Conservation (phyloP, 1,140 invertebrate species). For the Parapsyche elsis region DNA sequence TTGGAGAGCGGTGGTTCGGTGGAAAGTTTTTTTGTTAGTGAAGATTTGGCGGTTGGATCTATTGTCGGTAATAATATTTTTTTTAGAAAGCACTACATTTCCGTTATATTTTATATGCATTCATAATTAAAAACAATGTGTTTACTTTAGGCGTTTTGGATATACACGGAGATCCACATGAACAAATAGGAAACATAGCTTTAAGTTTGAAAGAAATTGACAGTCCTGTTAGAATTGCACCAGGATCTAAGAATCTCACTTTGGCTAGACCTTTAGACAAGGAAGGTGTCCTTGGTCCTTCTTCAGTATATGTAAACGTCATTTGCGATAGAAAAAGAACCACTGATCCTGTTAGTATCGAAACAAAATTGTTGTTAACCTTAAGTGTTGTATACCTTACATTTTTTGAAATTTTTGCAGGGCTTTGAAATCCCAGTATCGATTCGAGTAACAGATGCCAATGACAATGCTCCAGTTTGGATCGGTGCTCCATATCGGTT, state of each 20-base stretch:
- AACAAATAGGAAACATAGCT: constrained; percentile 78
- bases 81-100: not conserved
- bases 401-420: constrained; percentile 62
- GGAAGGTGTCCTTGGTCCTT: constrained; percentile 83
- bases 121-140: not conserved
- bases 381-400: not conserved
- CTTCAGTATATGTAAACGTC: constrained; percentile 86
- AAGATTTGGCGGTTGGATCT: constrained; percentile 83
- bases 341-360: constrained; percentile 75
- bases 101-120: not conserved
- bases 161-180: constrained; percentile 82
- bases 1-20: constrained; percentile 89
- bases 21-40: constrained; percentile 89
- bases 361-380: not conserved
- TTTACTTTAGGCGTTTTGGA: constrained; percentile 70
- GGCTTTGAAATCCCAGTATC: constrained; percentile 90
- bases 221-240: constrained; percentile 79
- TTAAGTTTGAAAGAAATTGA: constrained; percentile 81
- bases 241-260: constrained; percentile 84
- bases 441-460: constrained; percentile 91
- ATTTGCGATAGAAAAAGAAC: constrained; percentile 83
- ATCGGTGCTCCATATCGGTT: constrained; percentile 83
- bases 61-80: constrained; percentile 71
- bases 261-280: constrained; percentile 83
- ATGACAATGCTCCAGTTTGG: constrained; percentile 90